phyloP scores from a whole-genome alignment of 2,888 invertebrate species.

The Lacanobia oleracea region DNA sequence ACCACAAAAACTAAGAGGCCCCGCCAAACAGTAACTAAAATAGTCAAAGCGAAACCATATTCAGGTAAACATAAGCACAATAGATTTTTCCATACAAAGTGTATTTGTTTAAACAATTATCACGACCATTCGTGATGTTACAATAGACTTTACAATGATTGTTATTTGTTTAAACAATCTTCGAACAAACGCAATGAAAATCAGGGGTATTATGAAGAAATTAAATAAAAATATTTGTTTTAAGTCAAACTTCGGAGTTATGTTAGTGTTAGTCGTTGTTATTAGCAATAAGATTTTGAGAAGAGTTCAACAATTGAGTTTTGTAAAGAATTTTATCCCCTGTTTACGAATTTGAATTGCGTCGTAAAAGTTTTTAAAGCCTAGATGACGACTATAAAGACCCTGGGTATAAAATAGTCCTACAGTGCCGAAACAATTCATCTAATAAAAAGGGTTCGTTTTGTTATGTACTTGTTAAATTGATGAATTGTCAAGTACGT shows the following conservation, averaged over 20 bases:
- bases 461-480: too few species aligned
- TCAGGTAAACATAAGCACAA: conserved; percentile 8
- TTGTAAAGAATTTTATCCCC: neutral
- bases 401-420: too few species aligned
- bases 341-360: neutral
- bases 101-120: conserved; percentile 43
- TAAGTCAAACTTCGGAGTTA: conserved; percentile 2
- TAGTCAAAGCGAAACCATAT: neutral
- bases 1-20: neutral
- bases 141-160: conserved; percentile 49
- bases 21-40: neutral
- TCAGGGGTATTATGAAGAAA: neutral
- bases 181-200: conserved; percentile 8
- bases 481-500: too few species aligned
- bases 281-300: neutral
- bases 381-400: too few species aligned
- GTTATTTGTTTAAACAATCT: conserved; percentile 38
- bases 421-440: too few species aligned
- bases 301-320: neutral
- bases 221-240: conserved; percentile 19
- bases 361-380: neutral
- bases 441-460: too few species aligned
- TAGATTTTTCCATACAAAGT: conserved; percentile 30
- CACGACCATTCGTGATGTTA: conserved; percentile 49
- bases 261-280: conserved; percentile 2